A percentile compares a stretch with the other conserved stretches of the same genome.
Conservation (phyloP, 2,888 invertebrate genomes). For the Chaetoderma sp. region DNA sequence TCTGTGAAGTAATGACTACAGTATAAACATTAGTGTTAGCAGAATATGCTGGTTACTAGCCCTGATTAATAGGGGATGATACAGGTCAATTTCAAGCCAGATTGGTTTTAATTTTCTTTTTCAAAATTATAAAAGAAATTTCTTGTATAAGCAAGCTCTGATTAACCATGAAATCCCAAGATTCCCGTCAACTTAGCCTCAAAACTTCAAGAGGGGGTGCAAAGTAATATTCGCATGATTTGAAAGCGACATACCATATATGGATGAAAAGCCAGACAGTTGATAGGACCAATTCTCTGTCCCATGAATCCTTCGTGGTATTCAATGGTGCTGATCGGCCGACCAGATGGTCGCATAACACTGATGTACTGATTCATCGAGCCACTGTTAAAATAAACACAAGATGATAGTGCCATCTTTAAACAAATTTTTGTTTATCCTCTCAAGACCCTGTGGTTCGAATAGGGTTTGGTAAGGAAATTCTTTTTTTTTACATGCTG, state of each 20-base stretch:
- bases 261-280: constrained; percentile 91
- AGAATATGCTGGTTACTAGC: no score
- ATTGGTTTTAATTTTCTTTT: no score
- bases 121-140: no score
- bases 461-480: no score
- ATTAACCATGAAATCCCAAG: not conserved
- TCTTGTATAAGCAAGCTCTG: no score
- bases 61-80: no score
- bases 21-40: no score
- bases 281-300: constrained; percentile 87
- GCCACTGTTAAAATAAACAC: constrained; percentile 54
- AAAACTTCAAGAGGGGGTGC: not conserved
- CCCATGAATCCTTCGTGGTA: constrained; percentile 92
- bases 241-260: constrained; percentile 73
- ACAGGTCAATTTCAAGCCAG: no score
- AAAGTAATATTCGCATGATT: not conserved
- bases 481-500: no score
- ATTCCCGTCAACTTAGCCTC: not conserved
- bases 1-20: no score
- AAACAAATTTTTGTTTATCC: constrained; percentile 23
- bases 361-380: constrained; percentile 78
- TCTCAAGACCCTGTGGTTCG: constrained; percentile 12
- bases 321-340: constrained; percentile 82
- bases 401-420: not conserved
- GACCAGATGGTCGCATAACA: constrained; percentile 74